phyloP scores from a whole-genome alignment of 2,888 invertebrate genomes.

The Cryptus viduatorius region DNA sequence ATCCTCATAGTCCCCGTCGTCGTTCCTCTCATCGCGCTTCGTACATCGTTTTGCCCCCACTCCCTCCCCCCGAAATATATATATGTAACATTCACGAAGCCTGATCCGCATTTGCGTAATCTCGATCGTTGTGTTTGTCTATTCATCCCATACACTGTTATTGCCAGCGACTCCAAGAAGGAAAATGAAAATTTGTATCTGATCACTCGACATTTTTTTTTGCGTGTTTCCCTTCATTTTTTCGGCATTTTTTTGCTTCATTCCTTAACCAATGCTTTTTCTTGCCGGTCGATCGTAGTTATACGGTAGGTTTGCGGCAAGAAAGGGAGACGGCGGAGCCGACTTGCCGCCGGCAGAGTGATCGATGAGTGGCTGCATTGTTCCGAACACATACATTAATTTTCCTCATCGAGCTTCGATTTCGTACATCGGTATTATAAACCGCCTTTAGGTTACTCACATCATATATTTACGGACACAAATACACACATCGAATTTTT shows the following conservation, averaged over 20 bases:
- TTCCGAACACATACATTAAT: conserved; percentile 63
- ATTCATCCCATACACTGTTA: conserved; percentile 55
- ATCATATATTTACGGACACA: neutral
- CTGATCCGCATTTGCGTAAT: conserved; percentile 74
- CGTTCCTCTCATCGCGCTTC: conserved; percentile 52
- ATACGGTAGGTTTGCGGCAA: conserved; percentile 8
- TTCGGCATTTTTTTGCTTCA: conserved; percentile 15
- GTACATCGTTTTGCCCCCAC: conserved; percentile 42
- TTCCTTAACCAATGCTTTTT: conserved; percentile 23
- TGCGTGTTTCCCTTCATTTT: neutral
- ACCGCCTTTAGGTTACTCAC: neutral
- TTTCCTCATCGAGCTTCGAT: conserved; percentile 59
- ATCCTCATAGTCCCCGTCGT: conserved; percentile 44
- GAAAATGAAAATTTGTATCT: neutral
- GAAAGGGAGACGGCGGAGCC: conserved; percentile 9
- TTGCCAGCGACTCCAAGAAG: conserved; percentile 1
- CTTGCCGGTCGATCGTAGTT: neutral
- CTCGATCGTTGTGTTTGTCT: conserved; percentile 63
- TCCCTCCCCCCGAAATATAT: neutral
- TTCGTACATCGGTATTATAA: conserved; percentile 31
- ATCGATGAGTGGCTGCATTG: conserved; percentile 65
- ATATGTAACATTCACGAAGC: conserved; percentile 41
- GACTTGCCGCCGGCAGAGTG: conserved; percentile 57
- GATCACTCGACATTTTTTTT: no score
- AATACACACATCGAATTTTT: neutral